Evolutionary conservation across 2,888 invertebrate genomes (phyloP).

Genomic region (Epinotia brunnichana): DNA sequence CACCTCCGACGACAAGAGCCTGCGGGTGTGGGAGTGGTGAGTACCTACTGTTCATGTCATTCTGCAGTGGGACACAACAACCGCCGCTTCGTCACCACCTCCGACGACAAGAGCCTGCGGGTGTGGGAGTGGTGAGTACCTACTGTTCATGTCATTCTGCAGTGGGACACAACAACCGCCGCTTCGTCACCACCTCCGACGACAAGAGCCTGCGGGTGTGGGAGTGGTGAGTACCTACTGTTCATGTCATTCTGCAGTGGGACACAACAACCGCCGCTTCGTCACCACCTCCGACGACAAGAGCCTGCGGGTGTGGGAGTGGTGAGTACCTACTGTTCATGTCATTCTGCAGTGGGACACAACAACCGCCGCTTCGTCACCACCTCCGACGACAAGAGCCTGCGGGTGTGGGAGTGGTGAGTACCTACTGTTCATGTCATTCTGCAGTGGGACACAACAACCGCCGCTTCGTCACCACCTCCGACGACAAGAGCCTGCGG

Average conservation of each 20-base stretch:
- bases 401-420: constrained; percentile 99
- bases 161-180: constrained; percentile 94
- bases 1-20: constrained; percentile 99
- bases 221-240: constrained; percentile 93
- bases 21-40: constrained; percentile 99
- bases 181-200: constrained; percentile 99
- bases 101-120: constrained; percentile 98
- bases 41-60: constrained; percentile 47
- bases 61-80: constrained; percentile 91
- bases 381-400: constrained; percentile 99
- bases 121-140: constrained; percentile 98
- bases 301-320: constrained; percentile 99
- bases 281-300: constrained; percentile 99
- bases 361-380: constrained; percentile 99
- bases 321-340: constrained; percentile 83
- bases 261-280: constrained; percentile 98
- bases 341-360: constrained; percentile 83
- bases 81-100: constrained; percentile 98
- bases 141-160: too few relatives aligned
- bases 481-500: constrained; percentile 98
- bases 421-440: constrained; percentile 47
- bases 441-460: constrained; percentile 91
- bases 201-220: constrained; percentile 99
- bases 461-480: constrained; percentile 98
- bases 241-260: too few relatives aligned